Evolutionary conservation across 2,888 invertebrate species (phyloP), one percentile per base, ranked within the genome.

Genomic region (Trimorus sp.): DNA sequence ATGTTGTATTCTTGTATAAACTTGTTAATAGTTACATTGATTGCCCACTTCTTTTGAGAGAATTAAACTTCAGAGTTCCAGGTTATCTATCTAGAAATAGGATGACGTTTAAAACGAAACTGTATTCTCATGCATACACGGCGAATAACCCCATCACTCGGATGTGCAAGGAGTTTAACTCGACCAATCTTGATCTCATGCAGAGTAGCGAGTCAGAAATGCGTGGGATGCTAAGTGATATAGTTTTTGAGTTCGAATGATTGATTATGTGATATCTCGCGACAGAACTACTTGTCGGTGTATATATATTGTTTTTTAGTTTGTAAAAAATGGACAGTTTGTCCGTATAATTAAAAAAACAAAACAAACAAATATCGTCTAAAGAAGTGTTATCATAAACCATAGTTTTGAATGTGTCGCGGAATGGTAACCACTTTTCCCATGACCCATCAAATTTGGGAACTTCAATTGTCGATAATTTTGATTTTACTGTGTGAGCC

Each of bases 351-450:
- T 1, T 6, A 5, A n/a, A 45, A 45, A 3, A 12, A 45, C 1
- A 3, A 12, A 9, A 45, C 6, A 26, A 26, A 26, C 4, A 26
- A 7, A 53, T 53, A 16, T 14, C 11, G 3, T 9, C 8, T 15
- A 69, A 42, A 2, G 4, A 9, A 12, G 5, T 49, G 15, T 69
- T 49, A 11, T 59, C 48, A 15, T 69, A 37, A 49, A 69, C 69
- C 6, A 59, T 69, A 8, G 58, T 59, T 37, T n/a, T 15, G 12
- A 69, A 69, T n/a, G 58, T 71, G n/a, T 71, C 71, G 2, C 71
- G 15, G 26, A 62, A 71, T 7, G 62, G 51, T 14, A 60, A 26
- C 62, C 71, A 59, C 15, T 62, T 62, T 16, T 56, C 37, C 37
- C 56, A 53, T 37, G 36, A n/a, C 7, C 26, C 53, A 53, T 58